These are phyloP conservation scores for Allobates femoralis DNA, from an alignment of 2,797 vertebrate species.

Conservation along the genomic window DNA sequence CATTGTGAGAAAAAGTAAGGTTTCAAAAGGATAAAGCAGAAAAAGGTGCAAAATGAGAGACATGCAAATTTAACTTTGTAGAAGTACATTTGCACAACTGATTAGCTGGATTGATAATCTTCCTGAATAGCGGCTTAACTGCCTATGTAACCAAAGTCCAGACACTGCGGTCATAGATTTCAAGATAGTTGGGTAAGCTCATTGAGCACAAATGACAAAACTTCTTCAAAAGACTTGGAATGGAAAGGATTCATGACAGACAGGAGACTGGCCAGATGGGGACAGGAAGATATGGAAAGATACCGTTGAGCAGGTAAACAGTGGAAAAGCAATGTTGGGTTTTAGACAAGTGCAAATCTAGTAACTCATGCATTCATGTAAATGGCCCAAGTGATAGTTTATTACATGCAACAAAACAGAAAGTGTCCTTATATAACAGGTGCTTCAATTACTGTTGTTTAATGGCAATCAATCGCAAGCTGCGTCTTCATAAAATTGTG, in stretches of 20 bases:
- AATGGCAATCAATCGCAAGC: neutral
- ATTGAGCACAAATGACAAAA: constrained; percentile 23
- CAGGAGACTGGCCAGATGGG: constrained; percentile 9
- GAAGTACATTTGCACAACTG: constrained; percentile 38
- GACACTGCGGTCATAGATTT: constrained; percentile 25
- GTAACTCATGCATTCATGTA: neutral
- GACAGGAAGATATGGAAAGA: constrained; percentile 10
- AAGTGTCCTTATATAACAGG: neutral
- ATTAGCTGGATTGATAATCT: constrained; percentile 39
- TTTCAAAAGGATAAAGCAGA: neutral
- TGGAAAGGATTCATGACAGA: neutral
- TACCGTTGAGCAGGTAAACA: neutral
- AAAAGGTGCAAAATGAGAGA: constrained; percentile 15
- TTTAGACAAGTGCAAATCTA: neutral
- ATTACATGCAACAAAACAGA: neutral
- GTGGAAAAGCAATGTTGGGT: neutral
- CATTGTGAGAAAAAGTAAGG: neutral
- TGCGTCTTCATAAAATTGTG: neutral
- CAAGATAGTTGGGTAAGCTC: constrained; percentile 12
- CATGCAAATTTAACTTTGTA: constrained; percentile 21
- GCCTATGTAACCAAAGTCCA: constrained; percentile 42
- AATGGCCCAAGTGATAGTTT: neutral
- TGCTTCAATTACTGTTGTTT: neutral
- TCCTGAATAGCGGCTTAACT: constrained; percentile 26
- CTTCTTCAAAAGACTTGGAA: constrained; percentile 21